These are phyloP conservation scores for Pygocentrus nattereri DNA, from an alignment of 2,797 vertebrate genomes.

Conservation along the genomic window DNA sequence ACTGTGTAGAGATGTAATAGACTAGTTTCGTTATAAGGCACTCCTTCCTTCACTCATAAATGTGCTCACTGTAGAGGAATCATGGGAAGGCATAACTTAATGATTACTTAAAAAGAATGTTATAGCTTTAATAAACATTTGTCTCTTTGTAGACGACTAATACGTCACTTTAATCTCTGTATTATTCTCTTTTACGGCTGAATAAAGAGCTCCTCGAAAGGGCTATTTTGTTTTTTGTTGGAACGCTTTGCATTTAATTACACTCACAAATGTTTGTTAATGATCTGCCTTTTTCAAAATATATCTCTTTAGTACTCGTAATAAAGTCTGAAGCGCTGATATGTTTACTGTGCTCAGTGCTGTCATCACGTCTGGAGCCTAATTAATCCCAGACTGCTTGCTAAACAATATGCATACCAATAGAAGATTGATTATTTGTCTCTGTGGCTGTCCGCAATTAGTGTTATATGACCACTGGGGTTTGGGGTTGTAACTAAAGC, in stretches of 20 bases:
- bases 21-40: not conserved
- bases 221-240: conserved; percentile 49
- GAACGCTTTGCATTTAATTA: conserved; percentile 54
- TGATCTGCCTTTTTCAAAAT: conserved; percentile 42
- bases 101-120: conserved; percentile 15
- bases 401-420: conserved; percentile 55
- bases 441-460: conserved; percentile 40
- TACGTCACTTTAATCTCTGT: not conserved
- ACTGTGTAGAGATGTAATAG: not conserved
- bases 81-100: not conserved
- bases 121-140: conserved; percentile 21
- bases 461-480: conserved; percentile 30
- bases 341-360: conserved; percentile 41
- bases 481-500: conserved; percentile 31
- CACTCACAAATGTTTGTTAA: conserved; percentile 55
- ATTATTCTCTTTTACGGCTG: conserved; percentile 27
- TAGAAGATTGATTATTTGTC: conserved; percentile 55
- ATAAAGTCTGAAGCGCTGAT: conserved; percentile 52
- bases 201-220: conserved; percentile 17
- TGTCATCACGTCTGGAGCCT: conserved; percentile 39
- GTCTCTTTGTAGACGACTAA: not conserved
- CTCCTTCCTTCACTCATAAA: not conserved
- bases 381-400: conserved; percentile 58
- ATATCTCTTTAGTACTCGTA: conserved; percentile 52
- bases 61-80: not conserved